phyloP scores from a whole-genome alignment of 2,113 vertebrate genomes.

The Tachysurus fulvidraco region DNA sequence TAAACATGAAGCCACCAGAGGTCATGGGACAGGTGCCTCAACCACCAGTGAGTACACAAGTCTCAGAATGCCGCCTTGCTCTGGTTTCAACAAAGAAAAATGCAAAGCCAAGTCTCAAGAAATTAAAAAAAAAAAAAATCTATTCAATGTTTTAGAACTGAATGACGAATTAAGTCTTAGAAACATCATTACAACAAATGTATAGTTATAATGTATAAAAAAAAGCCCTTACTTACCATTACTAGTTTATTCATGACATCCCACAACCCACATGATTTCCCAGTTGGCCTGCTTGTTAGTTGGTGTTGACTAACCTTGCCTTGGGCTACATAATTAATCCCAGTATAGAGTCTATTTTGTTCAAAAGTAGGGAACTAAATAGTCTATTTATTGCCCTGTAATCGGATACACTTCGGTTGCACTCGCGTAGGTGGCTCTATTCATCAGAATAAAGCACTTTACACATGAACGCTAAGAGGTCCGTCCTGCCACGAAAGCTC shows the following conservation, averaged over 20 bases:
- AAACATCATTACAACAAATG: background rate
- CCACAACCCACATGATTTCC: background rate
- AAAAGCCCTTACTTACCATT: background rate
- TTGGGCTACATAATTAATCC: conserved; percentile 59
- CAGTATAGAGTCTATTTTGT: conserved; percentile 54
- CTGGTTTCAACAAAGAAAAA: background rate
- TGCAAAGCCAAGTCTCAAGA: background rate
- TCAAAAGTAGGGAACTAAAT: conserved; percentile 52
- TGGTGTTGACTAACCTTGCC: conserved; percentile 9
- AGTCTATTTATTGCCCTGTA: conserved; percentile 54
- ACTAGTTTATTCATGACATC: background rate
- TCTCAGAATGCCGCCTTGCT: background rate
- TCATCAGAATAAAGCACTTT: conserved; percentile 13
- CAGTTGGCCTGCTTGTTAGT: conserved; percentile 32
- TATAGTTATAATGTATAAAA: background rate
- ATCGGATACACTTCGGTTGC: conserved; percentile 48
- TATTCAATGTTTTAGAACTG: background rate
- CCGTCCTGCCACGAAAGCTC: conserved; percentile 30
- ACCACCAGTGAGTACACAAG: conserved; percentile 82
- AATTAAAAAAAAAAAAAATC: background rate
- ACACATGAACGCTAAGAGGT: conserved; percentile 1
- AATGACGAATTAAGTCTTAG: background rate
- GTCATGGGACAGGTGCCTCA: conserved; percentile 90
- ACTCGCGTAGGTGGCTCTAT: background rate
- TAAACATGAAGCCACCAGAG: conserved; percentile 89